phyloP scores from a whole-genome alignment of 2,113 vertebrate genomes.

The Hipposideros armiger region DNA sequence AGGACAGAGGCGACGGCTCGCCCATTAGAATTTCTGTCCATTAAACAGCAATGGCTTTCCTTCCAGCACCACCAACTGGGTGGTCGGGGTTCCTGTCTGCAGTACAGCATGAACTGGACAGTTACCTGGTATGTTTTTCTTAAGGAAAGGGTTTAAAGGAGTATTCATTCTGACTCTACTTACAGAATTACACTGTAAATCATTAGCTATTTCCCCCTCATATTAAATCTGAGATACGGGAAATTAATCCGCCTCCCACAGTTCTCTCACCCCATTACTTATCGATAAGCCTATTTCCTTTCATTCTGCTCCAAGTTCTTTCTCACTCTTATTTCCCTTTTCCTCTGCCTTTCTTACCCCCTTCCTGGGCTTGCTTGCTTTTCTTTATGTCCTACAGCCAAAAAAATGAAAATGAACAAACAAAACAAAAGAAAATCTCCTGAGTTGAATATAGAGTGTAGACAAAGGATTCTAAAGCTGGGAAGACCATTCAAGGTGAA shows the following conservation, averaged over 20 bases:
- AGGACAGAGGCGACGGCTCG: background rate
- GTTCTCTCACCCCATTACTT: slow-evolving; percentile 66
- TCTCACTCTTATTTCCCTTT: background rate
- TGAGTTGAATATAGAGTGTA: background rate
- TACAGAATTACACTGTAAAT: slow-evolving; percentile 61
- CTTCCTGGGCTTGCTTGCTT: background rate
- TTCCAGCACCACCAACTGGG: slow-evolving; percentile 61
- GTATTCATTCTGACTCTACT: slow-evolving; percentile 59
- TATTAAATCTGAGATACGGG: slow-evolving; percentile 64
- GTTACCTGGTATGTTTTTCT: slow-evolving; percentile 82
- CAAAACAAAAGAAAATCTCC: background rate
- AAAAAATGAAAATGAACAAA: background rate
- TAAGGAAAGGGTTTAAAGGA: slow-evolving; percentile 64
- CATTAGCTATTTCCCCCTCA: slow-evolving; percentile 33
- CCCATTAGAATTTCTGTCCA: slow-evolving; percentile 71
- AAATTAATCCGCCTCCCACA: slow-evolving; percentile 54
- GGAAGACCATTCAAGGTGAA: background rate
- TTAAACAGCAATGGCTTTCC: slow-evolving; percentile 84
- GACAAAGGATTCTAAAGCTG: background rate
- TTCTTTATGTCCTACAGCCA: background rate
- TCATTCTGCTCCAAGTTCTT: slow-evolving; percentile 48
- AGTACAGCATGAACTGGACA: slow-evolving; percentile 83
- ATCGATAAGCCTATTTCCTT: slow-evolving; percentile 69
- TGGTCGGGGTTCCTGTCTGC: slow-evolving; percentile 59
- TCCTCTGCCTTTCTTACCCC: background rate